These are phyloP conservation scores for Papilio polytes DNA, from an alignment of 1,140 invertebrate species.

Conservation along the genomic window DNA sequence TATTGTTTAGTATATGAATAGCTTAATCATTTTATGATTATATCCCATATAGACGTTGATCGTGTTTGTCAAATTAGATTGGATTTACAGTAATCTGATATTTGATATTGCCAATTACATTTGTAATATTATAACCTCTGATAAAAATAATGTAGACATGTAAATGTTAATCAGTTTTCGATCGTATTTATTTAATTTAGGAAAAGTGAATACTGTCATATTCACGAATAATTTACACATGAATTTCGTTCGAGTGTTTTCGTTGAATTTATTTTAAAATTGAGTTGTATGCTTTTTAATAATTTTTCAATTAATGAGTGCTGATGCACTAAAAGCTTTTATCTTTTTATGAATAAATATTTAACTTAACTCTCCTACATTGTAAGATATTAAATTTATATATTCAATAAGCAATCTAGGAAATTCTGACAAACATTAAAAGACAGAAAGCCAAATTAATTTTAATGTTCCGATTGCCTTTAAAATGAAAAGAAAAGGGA, in stretches of 20 bases:
- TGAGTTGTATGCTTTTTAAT: neutral
- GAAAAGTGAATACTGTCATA: neutral
- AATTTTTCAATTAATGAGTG: neutral
- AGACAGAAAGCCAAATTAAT: too few species aligned
- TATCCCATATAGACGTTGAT: neutral
- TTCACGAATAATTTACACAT: neutral
- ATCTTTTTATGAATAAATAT: neutral
- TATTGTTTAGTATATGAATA: conserved; percentile 44
- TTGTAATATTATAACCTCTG: neutral
- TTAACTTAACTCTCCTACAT: neutral
- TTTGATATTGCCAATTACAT: neutral
- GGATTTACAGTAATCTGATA: conserved; percentile 16
- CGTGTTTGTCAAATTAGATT: neutral
- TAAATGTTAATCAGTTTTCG: neutral
- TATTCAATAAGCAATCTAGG: too few species aligned
- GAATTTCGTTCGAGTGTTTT: neutral
- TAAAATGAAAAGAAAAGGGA: neutral
- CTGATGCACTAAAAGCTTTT: neutral
- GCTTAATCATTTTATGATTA: conserved; percentile 44
- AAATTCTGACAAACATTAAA: too few species aligned
- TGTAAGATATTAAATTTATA: neutral
- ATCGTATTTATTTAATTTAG: too few species aligned
- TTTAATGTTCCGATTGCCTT: neutral
- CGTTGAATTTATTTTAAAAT: neutral
- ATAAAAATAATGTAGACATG: neutral